Conservation (phyloP, 2,113 vertebrate genomes). For the Anarrhichthys ocellatus region DNA sequence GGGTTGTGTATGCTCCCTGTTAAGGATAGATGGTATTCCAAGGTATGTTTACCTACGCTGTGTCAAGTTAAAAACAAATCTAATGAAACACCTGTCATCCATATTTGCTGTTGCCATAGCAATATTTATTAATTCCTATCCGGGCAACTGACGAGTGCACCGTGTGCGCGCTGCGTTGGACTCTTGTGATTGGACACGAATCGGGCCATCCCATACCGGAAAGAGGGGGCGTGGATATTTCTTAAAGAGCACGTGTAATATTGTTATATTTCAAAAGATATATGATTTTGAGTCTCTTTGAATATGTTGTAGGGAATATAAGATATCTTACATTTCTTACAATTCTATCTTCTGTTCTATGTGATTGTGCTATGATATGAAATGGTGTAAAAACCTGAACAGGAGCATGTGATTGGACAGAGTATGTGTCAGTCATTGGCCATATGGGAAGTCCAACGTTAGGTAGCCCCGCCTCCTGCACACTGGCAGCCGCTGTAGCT, state of each 20-base stretch:
- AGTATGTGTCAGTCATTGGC: slow-evolving; percentile 35
- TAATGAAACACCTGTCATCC: slow-evolving; percentile 37
- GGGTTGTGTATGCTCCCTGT: not conserved
- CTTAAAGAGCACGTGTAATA: slow-evolving; percentile 39
- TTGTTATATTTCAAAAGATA: not conserved
- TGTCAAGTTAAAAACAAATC: not conserved
- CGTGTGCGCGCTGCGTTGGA: slow-evolving; percentile 78
- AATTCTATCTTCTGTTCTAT: not conserved
- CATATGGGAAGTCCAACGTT: slow-evolving; percentile 23
- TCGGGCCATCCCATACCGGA: slow-evolving; percentile 52
- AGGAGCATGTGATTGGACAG: slow-evolving; percentile 35
- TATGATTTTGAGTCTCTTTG: not conserved
- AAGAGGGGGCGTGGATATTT: slow-evolving; percentile 8
- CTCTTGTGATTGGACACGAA: slow-evolving; percentile 76
- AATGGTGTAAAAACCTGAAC: not conserved
- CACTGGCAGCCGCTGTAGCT: slow-evolving; percentile 41
- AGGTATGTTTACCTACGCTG: not conserved
- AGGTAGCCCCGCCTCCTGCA: slow-evolving; percentile 54
- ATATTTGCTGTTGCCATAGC: slow-evolving; percentile 61
- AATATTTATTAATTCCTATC: slow-evolving; percentile 68
- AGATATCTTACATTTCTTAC: not conserved
- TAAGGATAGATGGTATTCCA: not conserved
- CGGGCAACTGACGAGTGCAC: slow-evolving; percentile 47
- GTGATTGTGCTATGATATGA: not conserved
- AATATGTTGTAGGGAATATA: not conserved